phyloP scores from a whole-genome alignment of 2,797 vertebrate genomes.

The Sciaenops ocellatus region DNA sequence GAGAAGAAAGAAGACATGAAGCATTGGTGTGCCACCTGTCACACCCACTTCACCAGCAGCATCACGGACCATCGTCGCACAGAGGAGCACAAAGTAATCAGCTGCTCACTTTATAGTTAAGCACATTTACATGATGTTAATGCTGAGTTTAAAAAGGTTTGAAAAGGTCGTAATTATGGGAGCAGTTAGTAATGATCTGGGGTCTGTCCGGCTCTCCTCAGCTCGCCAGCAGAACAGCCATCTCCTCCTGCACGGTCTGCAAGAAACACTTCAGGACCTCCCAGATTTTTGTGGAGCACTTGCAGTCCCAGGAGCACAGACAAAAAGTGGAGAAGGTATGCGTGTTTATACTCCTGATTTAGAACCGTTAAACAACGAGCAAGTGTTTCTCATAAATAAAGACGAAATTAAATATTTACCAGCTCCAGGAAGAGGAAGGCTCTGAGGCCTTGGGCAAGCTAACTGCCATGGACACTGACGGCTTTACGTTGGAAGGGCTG shows the following conservation, averaged over 20 bases:
- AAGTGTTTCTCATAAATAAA: background rate
- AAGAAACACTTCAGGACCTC: constrained; percentile 93
- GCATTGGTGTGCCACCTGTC: constrained; percentile 94
- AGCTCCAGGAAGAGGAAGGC: constrained; percentile 82
- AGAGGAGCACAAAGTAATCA: constrained; percentile 92
- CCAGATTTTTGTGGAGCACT: constrained; percentile 94
- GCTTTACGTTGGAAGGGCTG: constrained; percentile 89
- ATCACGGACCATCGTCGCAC: constrained; percentile 91
- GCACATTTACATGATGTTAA: background rate
- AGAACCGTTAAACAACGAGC: background rate
- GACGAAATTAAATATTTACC: background rate
- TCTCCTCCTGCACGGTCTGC: constrained; percentile 93
- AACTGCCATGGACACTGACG: constrained; percentile 88
- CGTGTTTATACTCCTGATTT: background rate
- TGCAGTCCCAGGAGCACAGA: constrained; percentile 93
- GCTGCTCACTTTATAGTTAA: background rate
- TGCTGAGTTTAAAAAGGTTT: background rate
- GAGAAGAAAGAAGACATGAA: constrained; percentile 86
- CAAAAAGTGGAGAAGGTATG: constrained; percentile 90
- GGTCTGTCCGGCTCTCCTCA: constrained; percentile 63
- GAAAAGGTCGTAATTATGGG: no score
- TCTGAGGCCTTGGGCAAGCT: constrained; percentile 88
- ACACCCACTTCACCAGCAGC: constrained; percentile 89
- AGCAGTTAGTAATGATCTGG: background rate
- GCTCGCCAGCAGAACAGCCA: constrained; percentile 88